phyloP scores from a whole-genome alignment of 2,888 invertebrate species.

The Drosophila limbata region DNA sequence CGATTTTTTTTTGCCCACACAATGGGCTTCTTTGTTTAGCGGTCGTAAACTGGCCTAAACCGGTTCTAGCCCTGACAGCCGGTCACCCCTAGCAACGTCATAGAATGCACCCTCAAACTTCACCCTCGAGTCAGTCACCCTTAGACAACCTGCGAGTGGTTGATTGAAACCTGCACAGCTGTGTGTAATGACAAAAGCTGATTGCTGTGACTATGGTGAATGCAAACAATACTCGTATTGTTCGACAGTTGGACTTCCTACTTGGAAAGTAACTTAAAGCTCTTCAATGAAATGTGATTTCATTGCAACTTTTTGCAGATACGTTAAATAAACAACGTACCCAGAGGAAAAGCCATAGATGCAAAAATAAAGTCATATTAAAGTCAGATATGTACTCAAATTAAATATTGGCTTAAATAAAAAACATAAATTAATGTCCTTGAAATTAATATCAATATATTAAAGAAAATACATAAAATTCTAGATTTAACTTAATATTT shows the following conservation, averaged over 20 bases:
- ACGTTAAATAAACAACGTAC: conserved; percentile 2
- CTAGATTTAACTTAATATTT: too few species aligned
- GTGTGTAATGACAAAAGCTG: conserved; percentile 39
- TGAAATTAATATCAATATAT: too few species aligned
- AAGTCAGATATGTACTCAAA: background rate
- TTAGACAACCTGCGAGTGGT: conserved; percentile 25
- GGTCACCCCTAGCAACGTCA: conserved; percentile 42
- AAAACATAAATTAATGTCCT: too few species aligned
- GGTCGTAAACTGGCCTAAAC: conserved; percentile 54
- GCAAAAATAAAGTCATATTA: background rate
- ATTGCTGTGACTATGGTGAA: conserved; percentile 32
- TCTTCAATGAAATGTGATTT: conserved; percentile 1
- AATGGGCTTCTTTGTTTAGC: conserved; percentile 63
- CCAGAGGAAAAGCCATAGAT: background rate
- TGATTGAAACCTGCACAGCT: conserved; percentile 10
- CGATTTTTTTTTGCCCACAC: conserved; percentile 58
- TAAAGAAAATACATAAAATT: too few species aligned
- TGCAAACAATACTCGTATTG: background rate
- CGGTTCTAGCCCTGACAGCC: conserved; percentile 50
- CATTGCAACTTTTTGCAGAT: conserved; percentile 10
- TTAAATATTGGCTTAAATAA: too few species aligned
- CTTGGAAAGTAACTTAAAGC: conserved; percentile 6
- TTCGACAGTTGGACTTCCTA: conserved; percentile 11
- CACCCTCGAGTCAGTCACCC: conserved; percentile 30
- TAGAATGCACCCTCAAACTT: conserved; percentile 31